phyloP scores from a whole-genome alignment of 2,797 vertebrate genomes.

The Gallinago solitaria region DNA sequence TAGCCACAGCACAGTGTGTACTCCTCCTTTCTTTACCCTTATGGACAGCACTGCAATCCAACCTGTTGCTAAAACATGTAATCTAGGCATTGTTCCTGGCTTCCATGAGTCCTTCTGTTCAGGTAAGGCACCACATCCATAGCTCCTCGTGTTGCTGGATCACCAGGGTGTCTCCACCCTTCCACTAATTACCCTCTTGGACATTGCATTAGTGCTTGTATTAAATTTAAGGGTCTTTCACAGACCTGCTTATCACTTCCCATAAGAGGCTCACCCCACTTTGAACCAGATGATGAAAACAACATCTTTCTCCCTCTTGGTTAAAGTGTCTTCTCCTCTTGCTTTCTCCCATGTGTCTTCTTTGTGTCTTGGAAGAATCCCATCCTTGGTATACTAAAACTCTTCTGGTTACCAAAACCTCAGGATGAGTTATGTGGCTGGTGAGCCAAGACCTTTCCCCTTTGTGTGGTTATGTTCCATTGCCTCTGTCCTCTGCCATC shows the following conservation, averaged over 20 bases:
- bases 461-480: neutral
- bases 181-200: neutral
- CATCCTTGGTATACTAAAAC: neutral
- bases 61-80: neutral
- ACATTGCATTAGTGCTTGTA: neutral
- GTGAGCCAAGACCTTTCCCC: neutral
- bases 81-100: neutral
- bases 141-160: neutral
- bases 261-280: neutral
- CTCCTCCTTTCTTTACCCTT: neutral
- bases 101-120: neutral
- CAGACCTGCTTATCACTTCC: neutral
- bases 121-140: neutral
- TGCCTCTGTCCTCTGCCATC: neutral
- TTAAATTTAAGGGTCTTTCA: neutral
- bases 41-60: neutral
- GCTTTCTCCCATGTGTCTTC: neutral
- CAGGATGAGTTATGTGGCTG: neutral
- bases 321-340: neutral
- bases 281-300: neutral
- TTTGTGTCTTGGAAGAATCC: neutral
- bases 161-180: neutral
- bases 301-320: neutral
- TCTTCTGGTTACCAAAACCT: neutral
- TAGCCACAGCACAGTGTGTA: neutral